A percentile compares a stretch with the other conserved stretches of the same genome.
phyloP scores from a whole-genome alignment of 2,888 invertebrate species.

The Meghimatium bilineatum region DNA sequence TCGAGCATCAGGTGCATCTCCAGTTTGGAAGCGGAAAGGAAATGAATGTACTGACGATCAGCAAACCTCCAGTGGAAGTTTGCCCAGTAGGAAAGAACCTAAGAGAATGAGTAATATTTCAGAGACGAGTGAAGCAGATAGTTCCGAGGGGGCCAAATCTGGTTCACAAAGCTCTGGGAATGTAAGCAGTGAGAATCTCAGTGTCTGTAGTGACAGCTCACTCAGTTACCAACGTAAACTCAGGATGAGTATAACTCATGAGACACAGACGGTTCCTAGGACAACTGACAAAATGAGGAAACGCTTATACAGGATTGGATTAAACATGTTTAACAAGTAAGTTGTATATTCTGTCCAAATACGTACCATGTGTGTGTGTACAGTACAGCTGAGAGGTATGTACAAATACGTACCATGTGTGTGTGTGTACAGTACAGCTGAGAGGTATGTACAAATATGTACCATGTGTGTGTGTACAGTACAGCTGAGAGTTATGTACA shows the following conservation, averaged over 20 bases:
- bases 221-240: slow-evolving; percentile 69
- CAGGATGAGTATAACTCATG: slow-evolving; percentile 68
- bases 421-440: too few relatives aligned
- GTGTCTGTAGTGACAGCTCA: slow-evolving; percentile 58
- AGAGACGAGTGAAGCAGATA: slow-evolving; percentile 77
- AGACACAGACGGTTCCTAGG: slow-evolving; percentile 61
- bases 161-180: slow-evolving; percentile 76
- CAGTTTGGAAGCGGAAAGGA: slow-evolving; percentile 78
- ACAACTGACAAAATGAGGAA: slow-evolving; percentile 80
- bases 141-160: slow-evolving; percentile 76
- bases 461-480: too few relatives aligned
- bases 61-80: slow-evolving; percentile 1
- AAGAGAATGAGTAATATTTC: slow-evolving; percentile 79
- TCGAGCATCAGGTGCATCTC: slow-evolving; percentile 60
- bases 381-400: too few relatives aligned
- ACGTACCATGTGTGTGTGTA: not conserved
- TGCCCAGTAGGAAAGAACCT: slow-evolving; percentile 62
- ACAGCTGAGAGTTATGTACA: too few relatives aligned
- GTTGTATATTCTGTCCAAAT: slow-evolving; percentile 29
- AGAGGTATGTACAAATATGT: too few relatives aligned
- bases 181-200: slow-evolving; percentile 68
- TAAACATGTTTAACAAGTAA: slow-evolving; percentile 88
- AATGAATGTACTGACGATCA: slow-evolving; percentile 37
- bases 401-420: too few relatives aligned
- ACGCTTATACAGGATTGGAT: slow-evolving; percentile 96